Conservation (phyloP, 1,140 invertebrate species). For the Euborellia annulipes region DNA sequence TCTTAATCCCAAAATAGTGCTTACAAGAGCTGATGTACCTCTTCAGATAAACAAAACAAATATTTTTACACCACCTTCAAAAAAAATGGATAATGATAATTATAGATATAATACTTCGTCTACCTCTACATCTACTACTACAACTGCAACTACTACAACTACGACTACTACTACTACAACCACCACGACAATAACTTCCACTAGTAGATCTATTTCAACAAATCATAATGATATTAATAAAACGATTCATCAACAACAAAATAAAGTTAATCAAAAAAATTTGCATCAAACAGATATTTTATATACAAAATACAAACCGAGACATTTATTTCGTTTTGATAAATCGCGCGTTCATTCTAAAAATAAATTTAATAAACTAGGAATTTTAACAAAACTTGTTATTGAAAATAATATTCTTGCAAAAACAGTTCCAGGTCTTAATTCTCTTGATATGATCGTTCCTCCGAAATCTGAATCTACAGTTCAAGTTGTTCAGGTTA, state of each 20-base stretch:
- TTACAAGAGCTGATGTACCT: constrained; percentile 26
- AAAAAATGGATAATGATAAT: constrained; percentile 21
- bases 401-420: constrained; percentile 24
- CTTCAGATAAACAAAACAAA: constrained; percentile 10
- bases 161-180: constrained; percentile 22
- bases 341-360: too few relatives aligned
- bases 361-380: background rate
- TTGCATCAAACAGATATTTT: background rate
- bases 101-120: constrained; percentile 19
- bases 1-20: constrained; percentile 33
- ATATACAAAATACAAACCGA: constrained; percentile 4
- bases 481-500: constrained; percentile 41
- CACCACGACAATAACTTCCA: constrained; percentile 16
- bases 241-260: constrained; percentile 6
- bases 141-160: constrained; percentile 26
- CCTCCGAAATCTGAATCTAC: constrained; percentile 33
- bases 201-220: background rate
- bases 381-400: background rate
- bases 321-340: constrained; percentile 1
- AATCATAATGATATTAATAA: constrained; percentile 5
- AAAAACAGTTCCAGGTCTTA: constrained; percentile 33
- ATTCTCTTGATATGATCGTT: constrained; percentile 36
- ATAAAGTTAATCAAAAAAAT: constrained; percentile 5
- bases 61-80: constrained; percentile 20
- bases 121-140: constrained; percentile 24